phyloP scores from a whole-genome alignment of 2,888 invertebrate genomes.

The Eucriotettix oculatus region DNA sequence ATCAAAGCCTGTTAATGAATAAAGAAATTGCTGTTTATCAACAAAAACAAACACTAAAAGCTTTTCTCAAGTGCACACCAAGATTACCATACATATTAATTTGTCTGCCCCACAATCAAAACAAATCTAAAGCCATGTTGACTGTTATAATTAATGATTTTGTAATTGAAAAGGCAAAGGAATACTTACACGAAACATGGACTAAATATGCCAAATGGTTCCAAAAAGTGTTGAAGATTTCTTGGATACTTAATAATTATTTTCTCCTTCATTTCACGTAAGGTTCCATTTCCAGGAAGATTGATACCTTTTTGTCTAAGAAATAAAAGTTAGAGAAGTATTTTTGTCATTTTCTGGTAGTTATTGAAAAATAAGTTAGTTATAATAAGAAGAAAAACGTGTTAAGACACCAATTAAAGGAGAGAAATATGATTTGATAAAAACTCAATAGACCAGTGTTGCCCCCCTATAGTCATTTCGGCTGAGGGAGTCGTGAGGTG shows the following conservation, averaged over 20 bases:
- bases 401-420: background rate
- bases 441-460: no score
- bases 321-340: background rate
- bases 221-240: slow-evolving; percentile 24
- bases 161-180: background rate
- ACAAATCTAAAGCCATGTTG: background rate
- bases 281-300: slow-evolving; percentile 22
- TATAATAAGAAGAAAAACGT: background rate
- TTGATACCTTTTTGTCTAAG: slow-evolving; percentile 17
- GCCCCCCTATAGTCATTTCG: no score
- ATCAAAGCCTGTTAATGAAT: no score
- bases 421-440: background rate
- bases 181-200: slow-evolving; percentile 21
- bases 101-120: background rate
- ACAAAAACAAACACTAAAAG: background rate
- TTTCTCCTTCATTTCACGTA: slow-evolving; percentile 24
- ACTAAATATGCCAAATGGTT: slow-evolving; percentile 24
- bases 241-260: slow-evolving; percentile 24
- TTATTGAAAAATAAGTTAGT: background rate
- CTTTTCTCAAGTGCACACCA: background rate
- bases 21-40: no score
- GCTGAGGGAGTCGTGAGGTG: no score
- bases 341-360: background rate
- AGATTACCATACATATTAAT: background rate
- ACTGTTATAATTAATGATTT: background rate